These are phyloP conservation scores for Mesocricetus auratus DNA, from an alignment of 2,113 vertebrate species.

Conservation along the genomic window DNA sequence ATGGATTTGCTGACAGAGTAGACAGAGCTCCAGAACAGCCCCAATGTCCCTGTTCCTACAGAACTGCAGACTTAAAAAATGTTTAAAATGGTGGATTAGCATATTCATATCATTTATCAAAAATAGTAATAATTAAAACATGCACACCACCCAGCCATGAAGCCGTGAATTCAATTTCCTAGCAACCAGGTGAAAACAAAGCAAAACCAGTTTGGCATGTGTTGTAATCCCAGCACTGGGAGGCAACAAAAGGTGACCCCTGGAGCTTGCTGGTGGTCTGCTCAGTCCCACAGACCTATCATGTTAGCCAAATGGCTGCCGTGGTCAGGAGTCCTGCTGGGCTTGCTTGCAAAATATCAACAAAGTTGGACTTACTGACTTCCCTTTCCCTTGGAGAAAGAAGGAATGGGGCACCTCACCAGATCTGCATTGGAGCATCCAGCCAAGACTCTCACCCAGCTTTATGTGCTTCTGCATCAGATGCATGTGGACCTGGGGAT, in stretches of 20 bases:
- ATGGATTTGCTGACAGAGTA: neutral
- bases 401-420: neutral
- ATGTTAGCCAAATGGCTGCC: neutral
- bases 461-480: neutral
- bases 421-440: neutral
- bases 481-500: neutral
- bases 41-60: neutral
- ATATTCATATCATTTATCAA: neutral
- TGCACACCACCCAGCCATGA: neutral
- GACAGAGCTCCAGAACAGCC: neutral
- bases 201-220: neutral
- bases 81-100: neutral
- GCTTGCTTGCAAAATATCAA: neutral
- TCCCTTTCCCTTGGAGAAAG: neutral
- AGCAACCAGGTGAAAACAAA: neutral
- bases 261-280: neutral
- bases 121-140: neutral
- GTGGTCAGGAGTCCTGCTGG: neutral
- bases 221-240: neutral
- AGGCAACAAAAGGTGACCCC: neutral
- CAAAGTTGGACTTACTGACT: neutral
- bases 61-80: neutral
- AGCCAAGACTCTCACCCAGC: neutral
- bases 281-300: neutral
- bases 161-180: neutral